Evolutionary conservation across 92 coral and sea anemone genomes (phyloP).

Genomic region (Pocillopora meandrina): DNA sequence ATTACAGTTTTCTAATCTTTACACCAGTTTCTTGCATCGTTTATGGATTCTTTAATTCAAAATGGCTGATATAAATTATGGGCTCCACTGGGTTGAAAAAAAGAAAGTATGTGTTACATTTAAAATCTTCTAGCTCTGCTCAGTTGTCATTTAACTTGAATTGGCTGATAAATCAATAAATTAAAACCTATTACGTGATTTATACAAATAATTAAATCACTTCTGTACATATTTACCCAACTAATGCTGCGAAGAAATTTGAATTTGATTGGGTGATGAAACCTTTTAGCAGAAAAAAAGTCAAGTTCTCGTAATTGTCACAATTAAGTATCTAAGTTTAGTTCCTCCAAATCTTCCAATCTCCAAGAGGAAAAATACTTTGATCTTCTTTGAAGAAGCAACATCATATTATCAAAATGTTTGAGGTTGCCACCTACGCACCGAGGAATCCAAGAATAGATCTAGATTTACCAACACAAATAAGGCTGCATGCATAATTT

Average conservation of each 20-base stretch:
- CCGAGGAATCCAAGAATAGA: slow-evolving; percentile 27
- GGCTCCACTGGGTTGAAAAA: no score
- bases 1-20: no score
- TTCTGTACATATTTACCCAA: slow-evolving; percentile 6
- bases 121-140: no score
- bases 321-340: not conserved
- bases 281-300: not conserved
- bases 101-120: no score
- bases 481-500: slow-evolving; percentile 32
- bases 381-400: not conserved
- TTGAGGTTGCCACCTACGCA: slow-evolving; percentile 21
- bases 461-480: slow-evolving; percentile 18
- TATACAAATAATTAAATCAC: not conserved
- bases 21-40: no score
- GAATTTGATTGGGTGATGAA: not conserved
- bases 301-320: not conserved
- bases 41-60: no score
- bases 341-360: not conserved
- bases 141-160: no score
- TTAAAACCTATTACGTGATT: not conserved
- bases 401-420: not conserved
- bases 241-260: slow-evolving; percentile 11
- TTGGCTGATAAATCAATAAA: no score
- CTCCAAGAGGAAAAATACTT: not conserved
- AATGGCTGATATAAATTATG: no score